phyloP scores from a whole-genome alignment of 2,888 invertebrate genomes.

The Drosophila prolongata region DNA sequence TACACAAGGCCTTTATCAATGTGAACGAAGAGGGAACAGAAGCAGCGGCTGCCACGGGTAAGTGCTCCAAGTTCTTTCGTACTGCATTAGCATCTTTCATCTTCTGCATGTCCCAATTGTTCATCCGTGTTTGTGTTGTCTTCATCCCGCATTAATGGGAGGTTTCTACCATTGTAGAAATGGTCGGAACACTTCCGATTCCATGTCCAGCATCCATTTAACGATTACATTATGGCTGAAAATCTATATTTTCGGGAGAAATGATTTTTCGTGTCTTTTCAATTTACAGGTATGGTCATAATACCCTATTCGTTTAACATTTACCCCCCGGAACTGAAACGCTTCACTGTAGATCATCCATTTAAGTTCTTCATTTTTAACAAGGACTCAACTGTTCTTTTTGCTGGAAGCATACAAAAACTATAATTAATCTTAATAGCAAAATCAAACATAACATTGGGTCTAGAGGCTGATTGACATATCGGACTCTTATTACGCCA shows the following conservation, averaged over 20 bases:
- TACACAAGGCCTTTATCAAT: conserved; percentile 94
- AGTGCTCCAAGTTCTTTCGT: conserved; percentile 7
- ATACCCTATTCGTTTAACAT: conserved; percentile 6
- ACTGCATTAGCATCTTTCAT: conserved; percentile 5
- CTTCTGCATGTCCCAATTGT: conserved; percentile 26
- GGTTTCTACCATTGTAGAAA: too few relatives aligned
- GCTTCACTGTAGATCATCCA: conserved; percentile 50
- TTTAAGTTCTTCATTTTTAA: conserved; percentile 49
- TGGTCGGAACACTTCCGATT: too few relatives aligned
- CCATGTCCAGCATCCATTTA: too few relatives aligned
- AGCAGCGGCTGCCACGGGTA: conserved; percentile 91
- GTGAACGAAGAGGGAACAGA: conserved; percentile 95
- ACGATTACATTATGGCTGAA: too few relatives aligned
- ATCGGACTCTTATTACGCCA: too few relatives aligned
- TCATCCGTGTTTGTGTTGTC: conserved; percentile 44
- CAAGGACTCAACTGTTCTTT: conserved; percentile 29
- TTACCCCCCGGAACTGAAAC: conserved; percentile 27
- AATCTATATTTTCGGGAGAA: too few relatives aligned
- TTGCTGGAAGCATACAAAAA: conserved; percentile 37
- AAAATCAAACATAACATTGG: neutral
- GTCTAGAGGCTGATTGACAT: too few relatives aligned
- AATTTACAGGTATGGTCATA: conserved; percentile 6
- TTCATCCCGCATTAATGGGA: conserved; percentile 45
- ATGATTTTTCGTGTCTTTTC: conserved; percentile 5
- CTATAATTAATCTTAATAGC: conserved; percentile 25